Evolutionary conservation across 2,888 invertebrate genomes (phyloP).

Genomic region (Dicranocentrus wangi): DNA sequence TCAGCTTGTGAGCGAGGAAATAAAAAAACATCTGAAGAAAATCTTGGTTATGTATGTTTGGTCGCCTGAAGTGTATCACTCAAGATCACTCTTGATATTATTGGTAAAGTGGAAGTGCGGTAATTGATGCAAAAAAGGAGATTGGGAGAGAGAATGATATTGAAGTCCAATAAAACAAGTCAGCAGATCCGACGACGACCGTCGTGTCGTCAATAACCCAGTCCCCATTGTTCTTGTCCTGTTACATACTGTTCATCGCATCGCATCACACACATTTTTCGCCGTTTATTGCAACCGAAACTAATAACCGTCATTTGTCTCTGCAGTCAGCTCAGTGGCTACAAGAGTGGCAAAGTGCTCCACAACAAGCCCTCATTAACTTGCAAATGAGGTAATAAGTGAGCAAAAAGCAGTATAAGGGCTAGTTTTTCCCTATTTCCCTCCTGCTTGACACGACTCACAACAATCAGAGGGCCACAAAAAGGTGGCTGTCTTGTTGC

Average conservation of each 20-base stretch:
- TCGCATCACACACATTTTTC: too few relatives aligned
- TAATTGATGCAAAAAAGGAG: constrained; percentile 39
- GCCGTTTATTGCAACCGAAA: constrained; percentile 38
- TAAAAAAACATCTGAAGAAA: constrained; percentile 21
- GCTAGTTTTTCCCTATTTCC: constrained; percentile 36
- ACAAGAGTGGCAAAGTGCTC: background rate
- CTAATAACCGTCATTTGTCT: background rate
- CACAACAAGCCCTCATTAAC: constrained; percentile 32
- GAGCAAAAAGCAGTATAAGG: background rate
- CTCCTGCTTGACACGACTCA: constrained; percentile 48
- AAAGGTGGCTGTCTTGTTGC: constrained; percentile 3
- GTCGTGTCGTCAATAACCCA: too few relatives aligned
- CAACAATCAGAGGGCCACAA: too few relatives aligned
- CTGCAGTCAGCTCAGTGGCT: too few relatives aligned
- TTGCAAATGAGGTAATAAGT: constrained; percentile 40
- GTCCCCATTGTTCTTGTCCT: constrained; percentile 31
- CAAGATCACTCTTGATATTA: constrained; percentile 48
- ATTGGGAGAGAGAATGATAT: constrained; percentile 32
- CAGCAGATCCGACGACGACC: constrained; percentile 21
- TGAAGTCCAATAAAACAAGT: constrained; percentile 48
- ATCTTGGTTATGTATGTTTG: too few relatives aligned
- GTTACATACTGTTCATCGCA: too few relatives aligned
- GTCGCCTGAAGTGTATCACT: constrained; percentile 28
- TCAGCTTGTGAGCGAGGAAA: constrained; percentile 6
- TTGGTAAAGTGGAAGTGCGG: background rate